Percentiles rank a stretch among this genome's conserved stretches.
Evolutionary conservation across 2,888 invertebrate species (phyloP).

Genomic region (Synanthedon myopaeformis): DNA sequence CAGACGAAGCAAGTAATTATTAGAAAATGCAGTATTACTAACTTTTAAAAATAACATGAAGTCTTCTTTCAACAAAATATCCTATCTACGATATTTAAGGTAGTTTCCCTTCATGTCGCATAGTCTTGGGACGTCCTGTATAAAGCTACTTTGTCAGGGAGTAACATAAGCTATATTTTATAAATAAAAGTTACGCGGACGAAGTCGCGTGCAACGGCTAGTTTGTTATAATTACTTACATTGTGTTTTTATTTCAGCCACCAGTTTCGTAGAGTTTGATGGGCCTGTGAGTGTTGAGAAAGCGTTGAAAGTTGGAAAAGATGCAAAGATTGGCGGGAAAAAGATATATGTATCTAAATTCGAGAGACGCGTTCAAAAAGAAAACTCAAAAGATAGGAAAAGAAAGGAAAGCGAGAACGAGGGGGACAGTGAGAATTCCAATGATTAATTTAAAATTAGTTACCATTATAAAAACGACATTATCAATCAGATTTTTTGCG

Average conservation of each 20-base stretch:
- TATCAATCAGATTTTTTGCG: background rate
- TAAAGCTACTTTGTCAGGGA: no score
- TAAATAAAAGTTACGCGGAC: no score
- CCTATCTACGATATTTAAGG: no score
- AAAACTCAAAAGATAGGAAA: constrained; percentile 10
- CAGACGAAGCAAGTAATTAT: no score
- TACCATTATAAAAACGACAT: background rate
- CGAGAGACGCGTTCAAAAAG: constrained; percentile 19
- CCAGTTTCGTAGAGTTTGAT: constrained; percentile 49
- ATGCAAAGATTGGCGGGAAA: constrained; percentile 34
- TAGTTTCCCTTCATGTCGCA: no score
- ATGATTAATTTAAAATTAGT: constrained; percentile 4
- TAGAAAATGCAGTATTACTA: no score
- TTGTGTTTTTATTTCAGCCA: constrained; percentile 24
- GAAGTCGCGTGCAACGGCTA: no score
- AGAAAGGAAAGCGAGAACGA: constrained; percentile 17
- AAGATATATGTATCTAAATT: constrained; percentile 35
- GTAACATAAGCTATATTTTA: no score
- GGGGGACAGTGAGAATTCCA: constrained; percentile 26
- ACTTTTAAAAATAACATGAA: no score
- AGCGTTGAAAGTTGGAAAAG: constrained; percentile 28
- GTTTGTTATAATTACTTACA: background rate
- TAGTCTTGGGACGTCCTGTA: no score
- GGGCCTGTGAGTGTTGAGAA: constrained; percentile 37
- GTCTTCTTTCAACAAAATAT: no score